Evolutionary conservation across 1,140 invertebrate species (phyloP), one percentile per base, ranked within the genome.

Genomic region (Delia radicum): DNA sequence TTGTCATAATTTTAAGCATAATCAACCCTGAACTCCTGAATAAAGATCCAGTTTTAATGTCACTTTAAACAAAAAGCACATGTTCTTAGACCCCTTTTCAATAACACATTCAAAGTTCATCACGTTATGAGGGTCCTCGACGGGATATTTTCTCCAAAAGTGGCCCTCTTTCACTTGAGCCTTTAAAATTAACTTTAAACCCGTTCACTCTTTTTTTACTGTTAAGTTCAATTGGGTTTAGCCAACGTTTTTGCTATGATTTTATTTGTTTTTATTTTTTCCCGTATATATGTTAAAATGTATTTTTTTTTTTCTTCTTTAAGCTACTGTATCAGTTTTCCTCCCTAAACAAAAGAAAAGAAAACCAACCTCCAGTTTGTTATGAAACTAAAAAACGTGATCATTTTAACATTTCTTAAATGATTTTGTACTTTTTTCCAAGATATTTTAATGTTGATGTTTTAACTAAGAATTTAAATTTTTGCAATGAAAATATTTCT

Each of bases 321-420:
- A 69, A 21, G 65, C 65, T 69, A 21, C 65, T 69, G 65, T 33
- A 33, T 69, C 5, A 15, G 18, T 21, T 21, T 33, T 21, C 8
- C 10, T 55, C 15, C 15, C 18, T n/a, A 7, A 18, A 42, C 37
- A 42, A 42, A 33, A 33, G 31, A 5, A 33, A 10, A 33, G 10
- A 33, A 33, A 33, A 42, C 13, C 21, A n/a, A 10, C 18, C 31
- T 69, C 12, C 3, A 5, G 10, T 21, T 2, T 2, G 1, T 62
- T 27, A 65, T 15, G 15, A 2, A 24, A 21, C 29, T 15, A 26
- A 29, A n/a, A 74, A 74, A 74, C 73, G 73, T 74, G 55, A 74
- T 74, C 73, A 74, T 61, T 74, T 74, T 74, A 48, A 74, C 71
- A 73, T 73, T 73, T 55, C 71, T n/a, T 69, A 69, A 69, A 69